These are phyloP conservation scores for Paraplagusia blochii DNA, from an alignment of 2,113 vertebrate genomes.

Conservation along the genomic window DNA sequence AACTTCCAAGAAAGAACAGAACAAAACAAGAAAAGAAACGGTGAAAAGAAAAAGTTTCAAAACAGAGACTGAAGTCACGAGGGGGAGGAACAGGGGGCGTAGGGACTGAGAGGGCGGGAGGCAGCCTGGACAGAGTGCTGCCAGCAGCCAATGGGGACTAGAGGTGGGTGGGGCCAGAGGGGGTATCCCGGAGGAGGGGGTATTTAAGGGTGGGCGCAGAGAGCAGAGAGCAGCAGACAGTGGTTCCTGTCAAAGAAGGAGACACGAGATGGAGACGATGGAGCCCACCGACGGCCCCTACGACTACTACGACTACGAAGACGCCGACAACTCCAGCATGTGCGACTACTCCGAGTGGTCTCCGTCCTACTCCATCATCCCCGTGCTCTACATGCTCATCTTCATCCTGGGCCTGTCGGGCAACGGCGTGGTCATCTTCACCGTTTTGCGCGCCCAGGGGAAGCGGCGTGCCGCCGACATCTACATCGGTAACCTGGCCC, in stretches of 20 bases:
- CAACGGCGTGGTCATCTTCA: conserved; percentile 84
- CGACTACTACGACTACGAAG: conserved; percentile 62
- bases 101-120: conserved; percentile 13
- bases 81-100: not conserved
- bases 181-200: conserved; percentile 33
- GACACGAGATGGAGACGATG: conserved; percentile 48
- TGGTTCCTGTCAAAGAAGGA: not conserved
- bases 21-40: too few relatives aligned
- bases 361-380: conserved; percentile 80
- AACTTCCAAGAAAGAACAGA: not conserved
- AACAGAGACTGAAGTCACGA: too few relatives aligned
- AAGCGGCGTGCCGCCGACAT: conserved; percentile 77
- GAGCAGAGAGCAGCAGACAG: conserved; percentile 43
- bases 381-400: conserved; percentile 84
- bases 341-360: conserved; percentile 80
- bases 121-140: conserved; percentile 16
- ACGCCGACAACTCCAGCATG: conserved; percentile 57
- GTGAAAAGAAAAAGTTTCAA: too few relatives aligned
- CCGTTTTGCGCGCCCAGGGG: conserved; percentile 78
- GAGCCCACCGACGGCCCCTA: conserved; percentile 25
- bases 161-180: conserved; percentile 23
- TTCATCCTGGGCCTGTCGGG: conserved; percentile 85
- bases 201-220: conserved; percentile 62
- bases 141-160: conserved; percentile 19
- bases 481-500: conserved; percentile 84